phyloP scores from a whole-genome alignment of 64 coral and sea anemone genomes.

The Montipora capricornis region DNA sequence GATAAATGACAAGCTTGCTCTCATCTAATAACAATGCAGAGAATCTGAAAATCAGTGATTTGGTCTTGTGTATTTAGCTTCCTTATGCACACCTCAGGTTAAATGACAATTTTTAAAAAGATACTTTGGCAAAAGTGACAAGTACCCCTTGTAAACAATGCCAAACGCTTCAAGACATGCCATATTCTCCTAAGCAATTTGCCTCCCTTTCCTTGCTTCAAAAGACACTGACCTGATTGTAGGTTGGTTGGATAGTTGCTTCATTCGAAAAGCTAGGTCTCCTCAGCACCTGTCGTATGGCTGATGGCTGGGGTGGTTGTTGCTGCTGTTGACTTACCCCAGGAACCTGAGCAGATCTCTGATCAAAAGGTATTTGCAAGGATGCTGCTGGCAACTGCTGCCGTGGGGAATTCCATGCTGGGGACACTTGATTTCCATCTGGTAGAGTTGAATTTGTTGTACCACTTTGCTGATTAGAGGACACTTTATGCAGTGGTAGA shows the following conservation, averaged over 20 bases:
- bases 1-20: neutral
- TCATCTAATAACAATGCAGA: neutral
- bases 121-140: neutral
- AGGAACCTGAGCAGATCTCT: conserved; percentile 13
- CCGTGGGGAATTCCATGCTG: conserved; percentile 27
- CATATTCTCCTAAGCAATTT: too few species aligned
- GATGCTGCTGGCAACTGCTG: conserved; percentile 14
- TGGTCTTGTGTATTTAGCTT: neutral
- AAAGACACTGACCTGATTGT: conserved; percentile 11
- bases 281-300: conserved; percentile 1
- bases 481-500: conserved; percentile 23
- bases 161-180: neutral
- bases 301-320: conserved; percentile 30
- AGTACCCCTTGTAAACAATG: neutral
- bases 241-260: neutral
- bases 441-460: conserved; percentile 34
- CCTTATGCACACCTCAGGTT: neutral
- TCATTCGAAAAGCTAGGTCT: neutral
- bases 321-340: conserved; percentile 1
- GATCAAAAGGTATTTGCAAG: neutral
- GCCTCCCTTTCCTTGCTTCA: neutral
- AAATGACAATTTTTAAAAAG: neutral
- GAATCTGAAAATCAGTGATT: neutral
- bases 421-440: neutral
- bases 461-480: conserved; percentile 31